Evolutionary conservation across 1,140 invertebrate species (phyloP).

Genomic region (Monochamus saltuarius): DNA sequence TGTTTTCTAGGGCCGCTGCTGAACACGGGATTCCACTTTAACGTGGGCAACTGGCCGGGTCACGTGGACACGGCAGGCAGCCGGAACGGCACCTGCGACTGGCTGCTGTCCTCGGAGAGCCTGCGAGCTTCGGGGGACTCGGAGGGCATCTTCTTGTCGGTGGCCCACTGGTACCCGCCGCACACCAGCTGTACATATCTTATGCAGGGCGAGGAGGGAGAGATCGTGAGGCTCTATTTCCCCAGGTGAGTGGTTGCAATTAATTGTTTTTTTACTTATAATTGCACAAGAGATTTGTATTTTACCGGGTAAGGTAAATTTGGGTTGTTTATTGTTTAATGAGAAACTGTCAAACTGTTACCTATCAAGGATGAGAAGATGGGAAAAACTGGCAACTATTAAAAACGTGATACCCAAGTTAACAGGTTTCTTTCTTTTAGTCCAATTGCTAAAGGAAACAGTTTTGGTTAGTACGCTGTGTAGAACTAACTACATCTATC

Average conservation of each 20-base stretch:
- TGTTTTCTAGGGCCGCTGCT: slow-evolving; percentile 69
- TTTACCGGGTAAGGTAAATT: no score
- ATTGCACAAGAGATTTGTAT: no score
- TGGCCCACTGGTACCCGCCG: slow-evolving; percentile 90
- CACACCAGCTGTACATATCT: slow-evolving; percentile 88
- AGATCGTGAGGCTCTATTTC: slow-evolving; percentile 85
- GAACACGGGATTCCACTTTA: slow-evolving; percentile 91
- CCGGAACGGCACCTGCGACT: slow-evolving; percentile 82
- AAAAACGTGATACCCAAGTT: no score
- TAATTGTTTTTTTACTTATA: no score
- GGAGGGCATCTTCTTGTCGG: slow-evolving; percentile 85
- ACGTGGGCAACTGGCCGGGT: slow-evolving; percentile 89
- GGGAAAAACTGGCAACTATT: no score
- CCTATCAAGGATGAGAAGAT: no score
- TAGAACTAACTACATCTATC: no score
- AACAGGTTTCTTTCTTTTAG: no score
- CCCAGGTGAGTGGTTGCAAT: slow-evolving; percentile 62
- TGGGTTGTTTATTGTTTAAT: no score
- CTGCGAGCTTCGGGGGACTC: slow-evolving; percentile 71
- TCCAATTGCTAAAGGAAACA: no score
- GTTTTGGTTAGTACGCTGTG: no score
- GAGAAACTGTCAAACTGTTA: no score
- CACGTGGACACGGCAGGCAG: slow-evolving; percentile 84
- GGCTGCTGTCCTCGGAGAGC: slow-evolving; percentile 79
- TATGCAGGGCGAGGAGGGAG: slow-evolving; percentile 77